Evolutionary conservation across 1,140 invertebrate genomes (phyloP).

Genomic region (Drosophila gunungcola): DNA sequence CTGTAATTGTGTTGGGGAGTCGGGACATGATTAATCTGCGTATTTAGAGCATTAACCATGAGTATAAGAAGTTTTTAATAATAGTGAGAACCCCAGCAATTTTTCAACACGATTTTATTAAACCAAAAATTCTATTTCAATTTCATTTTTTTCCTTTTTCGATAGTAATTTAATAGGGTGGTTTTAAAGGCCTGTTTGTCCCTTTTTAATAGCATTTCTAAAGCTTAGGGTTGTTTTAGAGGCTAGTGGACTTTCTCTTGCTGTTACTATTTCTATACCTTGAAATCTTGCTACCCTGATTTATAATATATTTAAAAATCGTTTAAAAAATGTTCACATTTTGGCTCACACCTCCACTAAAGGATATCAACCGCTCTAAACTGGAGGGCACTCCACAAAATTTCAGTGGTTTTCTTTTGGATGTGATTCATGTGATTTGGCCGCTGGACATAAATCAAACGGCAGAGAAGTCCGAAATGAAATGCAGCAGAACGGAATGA

Average conservation of each 20-base stretch:
- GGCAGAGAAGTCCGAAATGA: slow-evolving; percentile 42
- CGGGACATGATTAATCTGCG: neutral
- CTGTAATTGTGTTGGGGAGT: slow-evolving; percentile 15
- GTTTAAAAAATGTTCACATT: neutral
- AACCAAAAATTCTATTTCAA: too few species aligned
- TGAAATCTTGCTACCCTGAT: neutral
- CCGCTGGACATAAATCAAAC: slow-evolving; percentile 66
- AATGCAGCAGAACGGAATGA: slow-evolving; percentile 60
- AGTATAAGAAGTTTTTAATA: neutral
- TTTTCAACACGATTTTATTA: neutral
- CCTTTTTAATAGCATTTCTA: too few species aligned
- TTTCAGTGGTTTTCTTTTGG: slow-evolving; percentile 23
- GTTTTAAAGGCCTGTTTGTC: too few species aligned
- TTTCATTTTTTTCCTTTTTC: neutral
- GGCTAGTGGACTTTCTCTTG: too few species aligned
- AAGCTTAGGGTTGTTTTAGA: too few species aligned
- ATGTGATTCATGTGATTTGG: slow-evolving; percentile 57
- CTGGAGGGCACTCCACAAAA: neutral
- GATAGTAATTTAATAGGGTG: neutral
- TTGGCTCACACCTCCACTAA: neutral
- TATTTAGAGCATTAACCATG: slow-evolving; percentile 10
- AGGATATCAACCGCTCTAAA: slow-evolving; percentile 19
- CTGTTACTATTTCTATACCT: too few species aligned
- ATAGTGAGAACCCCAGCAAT: too few species aligned
- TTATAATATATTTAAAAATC: neutral